phyloP scores from a whole-genome alignment of 2,888 invertebrate species.

The Automeris io region DNA sequence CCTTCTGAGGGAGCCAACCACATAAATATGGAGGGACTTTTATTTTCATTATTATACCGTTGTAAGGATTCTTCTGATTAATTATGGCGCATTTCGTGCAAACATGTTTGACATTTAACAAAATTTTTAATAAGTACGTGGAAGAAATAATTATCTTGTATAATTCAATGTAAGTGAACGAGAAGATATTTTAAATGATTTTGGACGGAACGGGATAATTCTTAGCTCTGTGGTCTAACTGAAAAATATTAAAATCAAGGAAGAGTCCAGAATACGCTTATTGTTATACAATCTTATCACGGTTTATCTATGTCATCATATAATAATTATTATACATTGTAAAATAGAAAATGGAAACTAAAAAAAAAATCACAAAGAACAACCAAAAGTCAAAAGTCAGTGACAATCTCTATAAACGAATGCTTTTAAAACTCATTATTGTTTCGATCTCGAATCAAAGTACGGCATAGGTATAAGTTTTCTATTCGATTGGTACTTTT shows the following conservation, averaged over 20 bases:
- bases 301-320: no score
- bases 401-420: slow-evolving; percentile 25
- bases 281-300: no score
- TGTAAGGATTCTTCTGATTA: slow-evolving; percentile 1
- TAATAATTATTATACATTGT: no score
- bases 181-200: not conserved
- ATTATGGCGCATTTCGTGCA: not conserved
- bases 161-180: not conserved
- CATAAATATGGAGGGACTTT: slow-evolving; percentile 54
- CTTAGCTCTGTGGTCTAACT: no score
- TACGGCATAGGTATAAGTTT: slow-evolving; percentile 25
- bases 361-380: slow-evolving; percentile 5
- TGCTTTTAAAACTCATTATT: slow-evolving; percentile 30
- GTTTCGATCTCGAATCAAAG: slow-evolving; percentile 22
- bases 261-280: no score
- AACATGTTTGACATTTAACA: slow-evolving; percentile 1
- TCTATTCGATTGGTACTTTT: slow-evolving; percentile 16
- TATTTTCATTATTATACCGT: slow-evolving; percentile 40
- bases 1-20: slow-evolving; percentile 47
- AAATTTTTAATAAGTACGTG: slow-evolving; percentile 1
- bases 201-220: no score
- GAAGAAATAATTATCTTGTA: slow-evolving; percentile 1
- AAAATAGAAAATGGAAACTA: no score
- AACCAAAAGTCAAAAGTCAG: slow-evolving; percentile 19
- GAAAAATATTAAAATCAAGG: no score